Evolutionary conservation across 2,113 vertebrate species (phyloP).

Genomic region (Thunnus maccoyii): DNA sequence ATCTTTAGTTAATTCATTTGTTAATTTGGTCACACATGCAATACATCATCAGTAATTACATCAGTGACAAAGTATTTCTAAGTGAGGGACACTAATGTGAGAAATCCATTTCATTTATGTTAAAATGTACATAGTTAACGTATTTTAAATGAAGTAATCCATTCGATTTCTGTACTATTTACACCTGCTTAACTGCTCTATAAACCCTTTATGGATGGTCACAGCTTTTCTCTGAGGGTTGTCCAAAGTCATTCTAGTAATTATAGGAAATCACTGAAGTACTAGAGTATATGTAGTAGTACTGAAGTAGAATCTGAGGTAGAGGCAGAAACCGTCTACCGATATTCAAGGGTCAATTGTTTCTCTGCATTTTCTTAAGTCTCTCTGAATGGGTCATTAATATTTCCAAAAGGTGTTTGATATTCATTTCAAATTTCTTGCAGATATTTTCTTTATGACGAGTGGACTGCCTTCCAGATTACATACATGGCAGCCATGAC

Average conservation of each 20-base stretch:
- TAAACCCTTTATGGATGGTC: slow-evolving; percentile 12
- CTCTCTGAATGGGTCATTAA: neutral
- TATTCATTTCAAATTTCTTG: neutral
- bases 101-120: neutral
- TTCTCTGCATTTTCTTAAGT: neutral
- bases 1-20: slow-evolving; percentile 25
- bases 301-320: neutral
- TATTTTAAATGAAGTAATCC: neutral
- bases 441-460: neutral
- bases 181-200: neutral
- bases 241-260: slow-evolving; percentile 7
- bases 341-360: neutral
- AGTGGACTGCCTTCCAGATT: neutral
- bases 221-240: slow-evolving; percentile 7
- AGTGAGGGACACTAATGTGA: neutral
- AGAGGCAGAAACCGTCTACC: neutral
- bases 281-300: neutral
- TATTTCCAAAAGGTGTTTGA: neutral
- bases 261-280: neutral
- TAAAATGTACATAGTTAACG: neutral
- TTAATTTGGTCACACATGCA: slow-evolving; percentile 1
- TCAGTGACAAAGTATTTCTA: neutral
- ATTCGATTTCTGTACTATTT: neutral
- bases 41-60: slow-evolving; percentile 16
- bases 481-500: neutral